phyloP scores from a whole-genome alignment of 2,113 vertebrate species.

The Sylvietta virens region DNA sequence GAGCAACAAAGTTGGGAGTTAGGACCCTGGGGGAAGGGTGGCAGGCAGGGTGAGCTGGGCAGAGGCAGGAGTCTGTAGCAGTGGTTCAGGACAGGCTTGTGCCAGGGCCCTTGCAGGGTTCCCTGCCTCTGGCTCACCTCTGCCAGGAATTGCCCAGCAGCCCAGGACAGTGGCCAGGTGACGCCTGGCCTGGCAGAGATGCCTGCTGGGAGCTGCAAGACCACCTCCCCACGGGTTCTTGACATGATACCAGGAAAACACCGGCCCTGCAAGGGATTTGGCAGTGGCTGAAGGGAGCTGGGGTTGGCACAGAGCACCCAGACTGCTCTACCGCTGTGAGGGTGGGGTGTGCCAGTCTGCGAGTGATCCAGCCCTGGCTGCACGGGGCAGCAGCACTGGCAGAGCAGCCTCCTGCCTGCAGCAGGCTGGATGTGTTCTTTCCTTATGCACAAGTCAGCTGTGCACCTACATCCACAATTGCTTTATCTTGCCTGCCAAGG shows the following conservation, averaged over 20 bases:
- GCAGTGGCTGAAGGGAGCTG: background rate
- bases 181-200: rapidly evolving
- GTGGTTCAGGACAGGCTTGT: background rate
- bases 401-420: background rate
- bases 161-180: background rate
- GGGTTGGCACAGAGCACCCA: background rate
- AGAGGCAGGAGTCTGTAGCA: conserved; percentile 7
- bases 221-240: background rate
- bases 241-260: rapidly evolving
- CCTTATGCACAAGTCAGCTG: background rate
- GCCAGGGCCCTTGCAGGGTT: background rate
- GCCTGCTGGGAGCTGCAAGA: background rate
- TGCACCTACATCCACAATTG: background rate
- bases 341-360: background rate
- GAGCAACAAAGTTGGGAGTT: conserved; percentile 52
- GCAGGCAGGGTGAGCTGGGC: conserved; percentile 24
- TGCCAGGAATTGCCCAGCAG: background rate
- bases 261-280: background rate
- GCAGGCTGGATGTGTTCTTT: rapidly evolving
- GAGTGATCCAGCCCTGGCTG: background rate
- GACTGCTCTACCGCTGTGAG: rapidly evolving
- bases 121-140: background rate
- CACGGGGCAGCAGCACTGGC: rapidly evolving
- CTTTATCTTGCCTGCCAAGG: background rate
- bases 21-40: conserved; percentile 46